Evolutionary conservation across 2,113 vertebrate species (phyloP), one percentile per base, ranked within the genome.

Genomic region (Anoplopoma fimbria): DNA sequence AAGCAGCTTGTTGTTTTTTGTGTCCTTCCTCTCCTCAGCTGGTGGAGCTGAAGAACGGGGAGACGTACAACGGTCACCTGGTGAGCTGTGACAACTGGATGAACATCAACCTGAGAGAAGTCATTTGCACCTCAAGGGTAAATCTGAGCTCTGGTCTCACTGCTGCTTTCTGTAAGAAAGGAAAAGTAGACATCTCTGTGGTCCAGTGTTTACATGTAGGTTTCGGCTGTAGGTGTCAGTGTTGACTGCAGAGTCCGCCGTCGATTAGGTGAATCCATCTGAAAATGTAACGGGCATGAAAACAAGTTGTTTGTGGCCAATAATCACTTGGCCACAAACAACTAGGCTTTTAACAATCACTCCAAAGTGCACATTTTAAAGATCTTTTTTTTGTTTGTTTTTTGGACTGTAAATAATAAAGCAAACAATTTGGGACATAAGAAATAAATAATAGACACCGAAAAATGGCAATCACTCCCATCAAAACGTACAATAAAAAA

Each of bases 1-100:
- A 80, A 53, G 19, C 14, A 12, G 8, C 5, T 29, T 3, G 4
- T 6, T 55, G 2, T 33, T 42, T 75, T 1, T 36, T 0, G 3
- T 71, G 2, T 69, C 21, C 13, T 45, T 42, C 74, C 6, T 53
- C 21, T 68, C 3, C 49, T 8, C 82, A 99, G 98, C 82, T 99
- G 94, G 98, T 99, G 92, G 98, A 99, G 92, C 89, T 99, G 80
- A 99, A 99, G 86, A 99, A 99, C 0, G 98, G 98, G 0, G 98
- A 99, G 89, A 99, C 98, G 0, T 99, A 99, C 94, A 99, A 99
- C 0, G 98, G 98, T 8, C 98, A 99, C 88, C 89, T 99, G 93
- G 98, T 99, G 83, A 99, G 98, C 95, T 99, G 98, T 2, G 98
- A 99, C 92, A 99, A 99, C 95, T 99, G 98, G 98, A 99, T 99